Conservation (phyloP, 2,888 invertebrate species). For the Apamea crenata region DNA sequence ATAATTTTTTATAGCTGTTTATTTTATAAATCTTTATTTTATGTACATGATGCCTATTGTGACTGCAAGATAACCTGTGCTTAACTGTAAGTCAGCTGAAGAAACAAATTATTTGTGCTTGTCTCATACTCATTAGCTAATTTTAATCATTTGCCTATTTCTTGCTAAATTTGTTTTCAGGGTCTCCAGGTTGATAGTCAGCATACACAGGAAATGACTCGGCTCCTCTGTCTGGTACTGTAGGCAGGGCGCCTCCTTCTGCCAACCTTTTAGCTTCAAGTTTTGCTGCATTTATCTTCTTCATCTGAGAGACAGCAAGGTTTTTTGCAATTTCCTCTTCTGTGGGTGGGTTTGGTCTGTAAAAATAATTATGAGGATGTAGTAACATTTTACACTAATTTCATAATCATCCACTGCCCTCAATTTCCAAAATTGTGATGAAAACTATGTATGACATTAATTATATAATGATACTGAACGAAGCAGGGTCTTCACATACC, state of each 20-base stretch:
- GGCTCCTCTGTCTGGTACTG: constrained; percentile 75
- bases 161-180: constrained; percentile 67
- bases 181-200: constrained; percentile 91
- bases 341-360: constrained; percentile 92
- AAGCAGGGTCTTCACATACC: constrained; percentile 74
- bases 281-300: constrained; percentile 93
- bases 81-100: not conserved
- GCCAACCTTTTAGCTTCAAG: constrained; percentile 91
- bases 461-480: not conserved
- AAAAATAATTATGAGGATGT: constrained; percentile 32
- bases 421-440: not conserved
- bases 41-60: not conserved
- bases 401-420: not conserved
- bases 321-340: constrained; percentile 93
- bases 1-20: constrained; percentile 1
- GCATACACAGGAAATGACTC: constrained; percentile 89
- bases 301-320: constrained; percentile 92
- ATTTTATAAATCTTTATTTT: not conserved
- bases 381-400: not conserved
- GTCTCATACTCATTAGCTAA: constrained; percentile 12
- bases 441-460: not conserved
- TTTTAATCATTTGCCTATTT: constrained; percentile 53
- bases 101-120: not conserved
- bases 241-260: constrained; percentile 83
- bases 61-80: constrained; percentile 10